A percentile compares a stretch with the other conserved stretches of the same genome.
Evolutionary conservation across 2,797 vertebrate species (phyloP).

Genomic region (Coccyzus lansbergi): DNA sequence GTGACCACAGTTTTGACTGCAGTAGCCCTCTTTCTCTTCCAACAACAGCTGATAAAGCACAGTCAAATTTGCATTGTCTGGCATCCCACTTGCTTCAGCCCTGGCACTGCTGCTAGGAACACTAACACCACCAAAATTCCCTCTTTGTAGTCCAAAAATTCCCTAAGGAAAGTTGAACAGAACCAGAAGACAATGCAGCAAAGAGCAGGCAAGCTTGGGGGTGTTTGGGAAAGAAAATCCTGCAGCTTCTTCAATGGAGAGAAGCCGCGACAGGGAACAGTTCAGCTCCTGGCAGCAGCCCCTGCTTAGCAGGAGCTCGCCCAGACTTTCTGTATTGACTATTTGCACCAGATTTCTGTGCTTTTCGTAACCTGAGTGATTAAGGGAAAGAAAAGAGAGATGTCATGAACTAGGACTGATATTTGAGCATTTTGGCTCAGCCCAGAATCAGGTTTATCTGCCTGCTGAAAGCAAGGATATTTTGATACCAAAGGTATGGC

Average conservation of each 20-base stretch:
- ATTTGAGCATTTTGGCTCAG: not conserved
- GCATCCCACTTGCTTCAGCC: not conserved
- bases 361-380: not conserved
- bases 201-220: not conserved
- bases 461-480: not conserved
- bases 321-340: not conserved
- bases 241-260: not conserved
- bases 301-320: not conserved
- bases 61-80: not conserved
- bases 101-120: not conserved
- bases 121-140: not conserved
- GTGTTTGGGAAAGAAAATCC: not conserved
- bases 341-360: not conserved
- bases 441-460: not conserved
- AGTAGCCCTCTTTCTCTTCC: not conserved
- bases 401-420: not conserved
- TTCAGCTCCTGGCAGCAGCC: not conserved
- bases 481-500: not conserved
- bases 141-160: not conserved
- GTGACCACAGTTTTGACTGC: not conserved
- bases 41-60: not conserved
- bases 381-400: not conserved
- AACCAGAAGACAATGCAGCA: not conserved
- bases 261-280: not conserved
- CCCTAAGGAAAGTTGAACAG: not conserved